Base-by-base conservation (phyloP, 2,113 vertebrate genomes). In the Falcunculus frontatus region DNA sequence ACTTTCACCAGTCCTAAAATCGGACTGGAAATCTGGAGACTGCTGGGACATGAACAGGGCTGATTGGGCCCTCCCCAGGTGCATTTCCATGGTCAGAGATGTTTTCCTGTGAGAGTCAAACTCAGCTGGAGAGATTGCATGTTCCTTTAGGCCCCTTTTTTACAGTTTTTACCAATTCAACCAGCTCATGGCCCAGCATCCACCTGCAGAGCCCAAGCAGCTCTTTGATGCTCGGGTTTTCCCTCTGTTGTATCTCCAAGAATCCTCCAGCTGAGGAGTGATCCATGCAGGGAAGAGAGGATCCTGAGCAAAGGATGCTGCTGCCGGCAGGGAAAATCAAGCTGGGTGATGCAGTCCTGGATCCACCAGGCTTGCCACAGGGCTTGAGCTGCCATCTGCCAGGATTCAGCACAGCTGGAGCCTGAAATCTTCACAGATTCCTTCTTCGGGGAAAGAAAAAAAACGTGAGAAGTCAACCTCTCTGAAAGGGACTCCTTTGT, bases 341-440 rank as follows among this genome's bases (percentile, higher is more conserved):
- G 23, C 55, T 60, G 4, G 2, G 35, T 3, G 5, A 26, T 10
- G 32, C 32, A 44, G 49, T 1, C 0, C 53, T 1, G 1, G n/a
- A 32, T n/a, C 39, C 2, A 2, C 81, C 59, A 35, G 16, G 6
- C 37, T 33, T 46, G 26, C 53, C 17, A 3, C 26, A 23, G 8
- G 3, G 53, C 26, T 93, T 56, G 21, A 37, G 14, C 20, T 64
- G 59, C 42, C 69, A 16, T 46, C 74, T 75, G 47, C 65, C 74
- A 85, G 32, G 47, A 63, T 46, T 2, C 8, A 10, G 70, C 78
- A 75, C 60, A 75, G 65, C 78, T 63, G 56, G 74, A 72, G 62
- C 52, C 52, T 39, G 35, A 55, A 78, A 68, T 72, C 42, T 47
- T 68, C 74, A 63, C 32, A 64, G 59, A 47, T 65, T 74, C n/a